phyloP scores from a whole-genome alignment of 2,888 invertebrate species.

The Drosophila austrosaltans region DNA sequence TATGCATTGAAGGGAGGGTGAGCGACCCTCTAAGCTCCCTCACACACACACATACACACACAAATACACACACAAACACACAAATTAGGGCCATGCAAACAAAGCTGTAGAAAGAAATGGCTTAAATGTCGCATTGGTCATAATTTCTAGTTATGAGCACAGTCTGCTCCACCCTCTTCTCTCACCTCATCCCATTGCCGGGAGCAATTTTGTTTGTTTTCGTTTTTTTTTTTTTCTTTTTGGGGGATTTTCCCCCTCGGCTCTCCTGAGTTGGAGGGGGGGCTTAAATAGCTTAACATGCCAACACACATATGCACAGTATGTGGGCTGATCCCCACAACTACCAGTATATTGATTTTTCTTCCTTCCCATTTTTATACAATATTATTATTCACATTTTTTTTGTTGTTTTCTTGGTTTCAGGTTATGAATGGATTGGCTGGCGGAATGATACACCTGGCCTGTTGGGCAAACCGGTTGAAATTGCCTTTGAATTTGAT shows the following conservation, averaged over 20 bases:
- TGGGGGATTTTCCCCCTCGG: constrained; percentile 18
- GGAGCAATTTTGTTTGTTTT: constrained; percentile 70
- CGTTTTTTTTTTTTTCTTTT: constrained; percentile 22
- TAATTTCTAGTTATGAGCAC: constrained; percentile 71
- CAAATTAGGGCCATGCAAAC: constrained; percentile 71
- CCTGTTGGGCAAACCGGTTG: constrained; percentile 87
- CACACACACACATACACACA: background rate
- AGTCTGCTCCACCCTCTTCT: constrained; percentile 7
- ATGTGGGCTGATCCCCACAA: constrained; percentile 24
- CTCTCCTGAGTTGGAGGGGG: background rate
- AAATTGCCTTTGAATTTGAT: constrained; percentile 92
- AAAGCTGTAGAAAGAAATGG: constrained; percentile 63
- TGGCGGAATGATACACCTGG: constrained; percentile 89
- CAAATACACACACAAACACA: constrained; percentile 19
- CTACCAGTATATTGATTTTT: constrained; percentile 35
- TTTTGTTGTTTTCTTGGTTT: constrained; percentile 18
- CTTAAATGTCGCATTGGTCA: constrained; percentile 80
- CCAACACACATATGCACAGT: constrained; percentile 47
- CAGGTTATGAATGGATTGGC: constrained; percentile 93
- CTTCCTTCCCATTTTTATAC: constrained; percentile 13
- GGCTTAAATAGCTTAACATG: constrained; percentile 75
- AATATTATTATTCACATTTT: constrained; percentile 34
- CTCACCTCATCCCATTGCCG: constrained; percentile 16
- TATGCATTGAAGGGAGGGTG: constrained; percentile 25
- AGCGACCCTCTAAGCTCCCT: constrained; percentile 1